Base-by-base conservation (phyloP, 1,140 invertebrate species). In the Orius laevigatus region DNA sequence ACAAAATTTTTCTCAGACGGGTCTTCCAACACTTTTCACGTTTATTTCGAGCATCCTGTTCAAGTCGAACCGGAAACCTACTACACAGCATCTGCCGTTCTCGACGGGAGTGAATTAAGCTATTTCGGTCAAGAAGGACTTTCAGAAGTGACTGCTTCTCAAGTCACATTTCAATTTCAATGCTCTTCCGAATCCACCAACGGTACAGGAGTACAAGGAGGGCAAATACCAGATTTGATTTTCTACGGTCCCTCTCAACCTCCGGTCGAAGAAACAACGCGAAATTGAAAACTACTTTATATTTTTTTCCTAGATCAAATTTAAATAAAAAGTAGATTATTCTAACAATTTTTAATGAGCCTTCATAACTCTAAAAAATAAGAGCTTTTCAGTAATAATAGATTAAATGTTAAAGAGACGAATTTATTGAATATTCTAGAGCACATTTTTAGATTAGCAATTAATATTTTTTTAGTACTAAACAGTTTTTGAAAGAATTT, bases 41-140 rank as follows among this genome's bases (percentile, higher is more conserved):
- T 93, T 0, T 91, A 88, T 59, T 92, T 93, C 60, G 80, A 88
- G 55, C 84, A 91, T 66, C 88, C 88, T 8, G 87, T 92, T 57
- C 84, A 88, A 66, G 82, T 90, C 48, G 88, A 92, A 59, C 84
- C 88, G 0, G 88, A 92, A 63, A 79, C 75, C 36, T 89, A 85
- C 59, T 92, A 93, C 58, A 92, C 87, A 1, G 87, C 87, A 10
- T 90, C 85, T 2, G 87, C 83, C 2, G 79, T 91, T 53, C 65
- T 93, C 3, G 87, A 92, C 61, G 89, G 89, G 8, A 79, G 76
- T 31, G 90, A 95, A 64, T 67, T 96, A 38, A 90, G 86, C 64
- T 93, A 91, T 62, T 93, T 92, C 63, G 89, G 89, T n/a, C 88
- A 92, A 63, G 88, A 93, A 66, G 88, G 89, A 15, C 76, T 92